Base-by-base conservation (phyloP, 2,113 vertebrate genomes). In the Hippocampus abdominalis region DNA sequence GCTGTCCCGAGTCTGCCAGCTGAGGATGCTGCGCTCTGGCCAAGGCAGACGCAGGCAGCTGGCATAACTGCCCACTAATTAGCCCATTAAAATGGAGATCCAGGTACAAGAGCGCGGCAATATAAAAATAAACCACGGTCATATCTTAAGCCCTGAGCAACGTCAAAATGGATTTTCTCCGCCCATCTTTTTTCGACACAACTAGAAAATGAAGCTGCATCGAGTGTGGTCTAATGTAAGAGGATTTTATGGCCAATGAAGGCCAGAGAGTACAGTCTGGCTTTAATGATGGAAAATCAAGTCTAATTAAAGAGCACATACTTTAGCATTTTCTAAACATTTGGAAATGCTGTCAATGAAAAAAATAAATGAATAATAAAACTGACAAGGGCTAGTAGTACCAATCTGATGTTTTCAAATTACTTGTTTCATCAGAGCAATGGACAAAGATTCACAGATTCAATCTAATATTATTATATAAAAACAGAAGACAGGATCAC, bases 21-120 rank as follows among this genome's bases (percentile, higher is more conserved):
- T 69, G 68, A 75, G 66, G 61, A 73, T 79, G 74, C 66, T 51
- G 67, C 42, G 64, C 69, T 71, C 74, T 72, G 76, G 80, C 75
- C 60, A 59, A 76, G 75, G 66, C 68, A 16, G 46, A 62, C 21
- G 5, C 44, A 63, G 65, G 68, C 70, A 3, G 8, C 66, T 25
- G 4, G 71, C 64, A 53, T 64, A 75, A 72, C 74, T 73, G 69
- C 62, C 66, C 70, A 46, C 67, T 89, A 91, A 91, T 91, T 85
- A 90, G 78, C 71, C 81, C 76, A 86, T 92, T 90, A 88, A 89
- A 88, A 92, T 89, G 85, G 84, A 91, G 89, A 91, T 90, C 86
- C 84, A 89, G 86, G 83, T 88, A 86, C 76, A 84, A 80, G 76
- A 78, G 76, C 72, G 79, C 73, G 79, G 76, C 64, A 81, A 80